Base-by-base conservation (phyloP, 2,113 vertebrate species). In the Diglossa brunneiventris region DNA sequence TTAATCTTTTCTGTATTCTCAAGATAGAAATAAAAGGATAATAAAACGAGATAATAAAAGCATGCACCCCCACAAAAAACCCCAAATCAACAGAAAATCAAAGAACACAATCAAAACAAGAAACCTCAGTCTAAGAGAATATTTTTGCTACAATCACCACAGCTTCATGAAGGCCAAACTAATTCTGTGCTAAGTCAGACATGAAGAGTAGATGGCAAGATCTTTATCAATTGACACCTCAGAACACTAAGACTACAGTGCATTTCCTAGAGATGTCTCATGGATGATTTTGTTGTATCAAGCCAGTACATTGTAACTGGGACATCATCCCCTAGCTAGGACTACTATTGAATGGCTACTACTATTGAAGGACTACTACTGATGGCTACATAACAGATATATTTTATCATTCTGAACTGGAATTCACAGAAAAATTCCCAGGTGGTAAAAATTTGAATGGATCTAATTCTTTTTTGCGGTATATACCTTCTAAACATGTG, bases 11-110 rank as follows among this genome's bases (percentile, higher is more conserved):
- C 23, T 90, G 9, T 72, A 50, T 37, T 77, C 7, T 67, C 6
- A 73, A 55, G 23, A 63, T 23, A 63, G 11, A 53, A 53, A 35
- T 6, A 37, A 46, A 64, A 73, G 3, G 4, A 46, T 46, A 74
- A 69, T 11, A 11, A 63, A 72, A 26, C 10, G n/a, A 24, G 37
- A 23, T 10, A 61, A 41, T 4, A 69, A 35, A 52, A 20, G 8
- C 9, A 64, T 1, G 0, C 10, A 37, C 5, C 3, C 5, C 23
- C 17, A 7, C 27, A 24, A 55, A 55, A 50, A 18, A 2, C 10
- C 13, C 4, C 23, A 79, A 79, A 18, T 9, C 2, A 74, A n/a
- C 11, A 53, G 28, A 42, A 53, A 41, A 13, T 13, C 15, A n/a
- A 75, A 83, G 22, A 56, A 53, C 8, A 53, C 13, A 87, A 39